These are phyloP conservation scores for Prunella strophiata DNA, from an alignment of 2,797 vertebrate species.

Conservation along the genomic window DNA sequence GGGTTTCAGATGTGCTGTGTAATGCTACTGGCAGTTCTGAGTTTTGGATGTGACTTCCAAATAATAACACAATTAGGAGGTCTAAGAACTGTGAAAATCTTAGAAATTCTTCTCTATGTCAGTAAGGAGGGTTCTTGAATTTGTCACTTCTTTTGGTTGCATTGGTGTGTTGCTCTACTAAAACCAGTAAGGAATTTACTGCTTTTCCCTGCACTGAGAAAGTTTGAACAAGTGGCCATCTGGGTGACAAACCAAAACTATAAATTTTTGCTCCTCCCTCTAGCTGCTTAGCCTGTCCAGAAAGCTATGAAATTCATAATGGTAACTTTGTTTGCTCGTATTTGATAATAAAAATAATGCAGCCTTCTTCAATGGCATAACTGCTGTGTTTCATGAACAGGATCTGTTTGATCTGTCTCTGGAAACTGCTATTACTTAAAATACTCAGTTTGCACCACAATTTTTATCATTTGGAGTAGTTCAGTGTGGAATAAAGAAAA, in stretches of 20 bases:
- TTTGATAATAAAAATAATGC: not conserved
- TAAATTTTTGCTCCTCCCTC: not conserved
- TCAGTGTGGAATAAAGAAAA: conserved; percentile 24
- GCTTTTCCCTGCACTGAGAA: not conserved
- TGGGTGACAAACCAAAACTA: not conserved
- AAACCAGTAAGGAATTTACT: not conserved
- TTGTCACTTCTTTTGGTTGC: not conserved
- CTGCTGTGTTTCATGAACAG: not conserved
- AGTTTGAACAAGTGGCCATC: not conserved
- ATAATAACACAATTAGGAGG: not conserved
- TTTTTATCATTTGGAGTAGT: not conserved
- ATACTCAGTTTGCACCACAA: not conserved
- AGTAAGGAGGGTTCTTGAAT: not conserved
- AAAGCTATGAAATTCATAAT: not conserved
- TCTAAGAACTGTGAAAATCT: not conserved
- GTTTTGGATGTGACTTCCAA: not conserved
- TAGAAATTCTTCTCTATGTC: not conserved
- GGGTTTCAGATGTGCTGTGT: not conserved
- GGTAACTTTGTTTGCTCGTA: not conserved
- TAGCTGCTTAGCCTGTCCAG: not conserved
- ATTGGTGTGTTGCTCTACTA: not conserved
- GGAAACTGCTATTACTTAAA: not conserved
- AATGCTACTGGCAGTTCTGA: not conserved
- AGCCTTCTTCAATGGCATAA: not conserved
- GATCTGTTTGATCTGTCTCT: conserved; percentile 5